These are phyloP conservation scores for Cirrhinus molitorella DNA, from an alignment of 2,797 vertebrate genomes.

Conservation along the genomic window DNA sequence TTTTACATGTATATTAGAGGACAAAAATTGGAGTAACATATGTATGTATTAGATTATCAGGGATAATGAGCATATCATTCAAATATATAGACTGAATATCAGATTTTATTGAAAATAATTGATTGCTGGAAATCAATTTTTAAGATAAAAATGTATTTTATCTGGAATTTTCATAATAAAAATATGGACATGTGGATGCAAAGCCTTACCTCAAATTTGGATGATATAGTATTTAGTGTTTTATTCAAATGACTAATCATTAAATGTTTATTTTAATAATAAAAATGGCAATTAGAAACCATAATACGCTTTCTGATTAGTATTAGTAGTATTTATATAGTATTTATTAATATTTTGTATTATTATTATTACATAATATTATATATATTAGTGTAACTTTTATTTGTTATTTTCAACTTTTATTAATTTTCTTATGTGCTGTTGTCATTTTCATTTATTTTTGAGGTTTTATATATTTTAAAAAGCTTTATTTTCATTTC, in stretches of 20 bases:
- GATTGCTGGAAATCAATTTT: neutral
- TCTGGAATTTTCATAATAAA: neutral
- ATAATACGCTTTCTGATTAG: neutral
- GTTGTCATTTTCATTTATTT: neutral
- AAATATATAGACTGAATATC: neutral
- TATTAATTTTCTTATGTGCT: neutral
- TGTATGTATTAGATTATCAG: neutral
- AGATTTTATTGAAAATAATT: neutral
- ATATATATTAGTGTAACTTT: neutral
- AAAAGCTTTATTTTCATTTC: neutral
- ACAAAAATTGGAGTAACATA: neutral
- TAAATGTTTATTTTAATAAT: conserved; percentile 38
- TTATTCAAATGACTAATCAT: conserved; percentile 35
- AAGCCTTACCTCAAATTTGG: conserved; percentile 5
- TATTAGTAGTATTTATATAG: neutral
- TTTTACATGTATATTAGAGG: neutral
- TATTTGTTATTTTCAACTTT: neutral
- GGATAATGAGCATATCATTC: neutral
- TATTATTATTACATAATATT: neutral
- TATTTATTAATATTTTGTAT: no score
- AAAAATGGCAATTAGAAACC: neutral
- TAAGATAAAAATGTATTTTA: conserved; percentile 12
- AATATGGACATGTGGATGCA: neutral
- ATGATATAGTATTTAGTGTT: conserved; percentile 34
- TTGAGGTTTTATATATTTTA: neutral